A percentile compares a stretch with the other conserved stretches of the same genome.
These are phyloP conservation scores for Heteractis magnifica DNA, from an alignment of 92 coral and sea anemone species.

Conservation along the genomic window DNA sequence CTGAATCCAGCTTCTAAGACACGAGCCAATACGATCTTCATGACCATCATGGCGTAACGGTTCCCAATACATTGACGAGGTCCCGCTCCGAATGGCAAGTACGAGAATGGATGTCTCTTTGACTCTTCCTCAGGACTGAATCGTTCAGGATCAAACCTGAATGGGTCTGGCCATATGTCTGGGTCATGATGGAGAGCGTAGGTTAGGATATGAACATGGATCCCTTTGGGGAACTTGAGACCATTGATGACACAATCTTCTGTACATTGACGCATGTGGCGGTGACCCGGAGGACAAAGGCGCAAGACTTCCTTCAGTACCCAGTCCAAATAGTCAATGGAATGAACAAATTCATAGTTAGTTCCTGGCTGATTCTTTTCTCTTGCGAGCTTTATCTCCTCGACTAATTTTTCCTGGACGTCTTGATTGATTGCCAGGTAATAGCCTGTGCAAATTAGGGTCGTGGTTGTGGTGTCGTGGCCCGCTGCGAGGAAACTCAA, in stretches of 20 bases:
- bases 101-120: conserved; percentile 26
- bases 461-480: conserved; percentile 52
- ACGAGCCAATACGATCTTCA: conserved; percentile 27
- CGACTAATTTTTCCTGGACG: conserved; percentile 48
- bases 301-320: conserved; percentile 53
- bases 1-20: conserved; percentile 31
- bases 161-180: conserved; percentile 53
- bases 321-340: conserved; percentile 53
- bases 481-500: conserved; percentile 60
- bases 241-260: conserved; percentile 49
- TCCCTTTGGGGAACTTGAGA: conserved; percentile 42
- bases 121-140: conserved; percentile 22
- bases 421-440: conserved; percentile 50
- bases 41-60: conserved; percentile 36
- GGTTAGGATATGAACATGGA: conserved; percentile 32
- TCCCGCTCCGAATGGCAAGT: conserved; percentile 42
- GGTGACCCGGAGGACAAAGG: conserved; percentile 53
- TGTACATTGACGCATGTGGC: conserved; percentile 45
- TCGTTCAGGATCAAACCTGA: conserved; percentile 50
- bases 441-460: conserved; percentile 34
- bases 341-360: conserved; percentile 39
- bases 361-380: conserved; percentile 14
- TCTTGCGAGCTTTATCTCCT: conserved; percentile 40
- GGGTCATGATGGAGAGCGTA: conserved; percentile 56
- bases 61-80: conserved; percentile 40